Base-by-base conservation (phyloP, 2,113 vertebrate species). In the Oncorhynchus mykiss region DNA sequence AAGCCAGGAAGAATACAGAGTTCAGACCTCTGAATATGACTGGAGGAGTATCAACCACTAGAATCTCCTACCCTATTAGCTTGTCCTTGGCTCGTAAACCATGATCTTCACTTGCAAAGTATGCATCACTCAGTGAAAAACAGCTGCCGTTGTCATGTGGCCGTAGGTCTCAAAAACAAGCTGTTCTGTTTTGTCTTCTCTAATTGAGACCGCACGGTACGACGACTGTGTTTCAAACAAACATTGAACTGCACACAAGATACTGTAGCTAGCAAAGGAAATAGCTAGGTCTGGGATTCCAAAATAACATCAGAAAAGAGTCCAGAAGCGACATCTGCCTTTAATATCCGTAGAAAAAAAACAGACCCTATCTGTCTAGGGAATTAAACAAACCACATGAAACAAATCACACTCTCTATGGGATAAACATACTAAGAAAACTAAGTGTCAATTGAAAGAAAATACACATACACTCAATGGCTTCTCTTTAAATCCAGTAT, bases 401-500 rank as follows among this genome's bases (percentile, higher is more conserved):
- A 62, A n/a, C n/a, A 24, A 62, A 62, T n/a, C 59, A 62, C n/a
- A 12, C 59, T 9, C 4, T 60, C 59, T 22, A 22, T 2, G n/a
- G n/a, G 51, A 18, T 4, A 54, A 14, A 54, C 5, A 62, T 9
- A 62, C 16, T 20, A 8, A 62, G 3, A 8, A 90, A 85, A 80
- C 67, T 7, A 75, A 16, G 49, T 14, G 49, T 60, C 80, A 25
- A 78, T 64, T 76, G 78, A 81, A 74, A 8, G 27, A 45, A 45
- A 45, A 45, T 45, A 79, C 59, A 70, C 5, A 70, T 84, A 85
- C 90, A 86, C 82, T 81, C 57, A 18, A 71, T 45, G 9, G 9
- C 39, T n/a, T 78, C 74, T 75, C 69, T 72, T 76, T 80, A 70
- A 82, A 75, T 80, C 74, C 86, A 85, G 80, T 77, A 79, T 72